Percentiles rank a stretch among this genome's conserved stretches.
phyloP scores from a whole-genome alignment of 2,888 invertebrate genomes.

The Melangyna quadrimaculata region DNA sequence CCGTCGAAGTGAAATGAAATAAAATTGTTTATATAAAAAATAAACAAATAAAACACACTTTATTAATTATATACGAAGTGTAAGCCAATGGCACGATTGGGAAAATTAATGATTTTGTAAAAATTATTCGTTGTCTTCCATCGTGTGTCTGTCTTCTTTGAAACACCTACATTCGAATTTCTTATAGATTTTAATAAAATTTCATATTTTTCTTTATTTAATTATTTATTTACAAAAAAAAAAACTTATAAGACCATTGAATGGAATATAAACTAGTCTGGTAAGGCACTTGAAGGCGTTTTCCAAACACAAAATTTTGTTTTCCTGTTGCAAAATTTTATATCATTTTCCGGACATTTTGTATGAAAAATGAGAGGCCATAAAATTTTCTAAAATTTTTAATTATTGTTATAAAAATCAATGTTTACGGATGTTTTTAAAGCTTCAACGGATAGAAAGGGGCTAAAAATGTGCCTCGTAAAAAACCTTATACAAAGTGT shows the following conservation, averaged over 20 bases:
- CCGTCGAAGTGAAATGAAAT: constrained; percentile 36
- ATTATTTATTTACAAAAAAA: constrained; percentile 4
- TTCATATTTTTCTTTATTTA: neutral
- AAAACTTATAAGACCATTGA: neutral
- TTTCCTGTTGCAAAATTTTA: neutral
- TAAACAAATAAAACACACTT: constrained; percentile 46
- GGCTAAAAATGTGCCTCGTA: neutral
- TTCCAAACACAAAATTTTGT: neutral
- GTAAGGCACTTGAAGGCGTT: neutral
- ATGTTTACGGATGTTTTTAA: constrained; percentile 25
- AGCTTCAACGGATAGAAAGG: neutral
- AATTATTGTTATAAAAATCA: constrained; percentile 49
- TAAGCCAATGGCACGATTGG: constrained; percentile 8
- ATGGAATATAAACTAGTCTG: neutral
- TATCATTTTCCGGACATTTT: neutral
- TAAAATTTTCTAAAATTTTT: constrained; percentile 30
- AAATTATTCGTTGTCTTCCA: neutral
- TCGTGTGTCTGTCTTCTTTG: neutral
- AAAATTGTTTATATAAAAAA: constrained; percentile 23
- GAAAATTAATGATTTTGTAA: constrained; percentile 12
- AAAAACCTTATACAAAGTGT: neutral
- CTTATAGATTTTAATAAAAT: neutral
- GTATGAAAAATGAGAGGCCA: constrained; percentile 7
- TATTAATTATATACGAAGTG: constrained; percentile 13
- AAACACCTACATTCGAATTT: neutral